Evolutionary conservation across 2,888 invertebrate species (phyloP), one percentile per base, ranked within the genome.

Genomic region (Apamea crenata): DNA sequence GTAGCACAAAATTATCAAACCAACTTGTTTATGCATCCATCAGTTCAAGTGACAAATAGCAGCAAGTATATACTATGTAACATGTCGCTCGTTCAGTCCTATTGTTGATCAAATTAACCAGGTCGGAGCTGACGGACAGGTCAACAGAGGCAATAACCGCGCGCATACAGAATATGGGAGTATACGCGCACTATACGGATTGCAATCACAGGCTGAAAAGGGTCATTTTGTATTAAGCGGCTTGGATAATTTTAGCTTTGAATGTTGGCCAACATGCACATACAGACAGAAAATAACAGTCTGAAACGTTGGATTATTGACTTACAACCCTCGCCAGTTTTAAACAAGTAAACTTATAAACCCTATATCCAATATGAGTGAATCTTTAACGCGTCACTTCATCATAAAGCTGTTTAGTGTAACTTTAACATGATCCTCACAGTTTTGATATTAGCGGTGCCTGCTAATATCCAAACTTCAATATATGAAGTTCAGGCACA

Each of bases 151-250:
- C 29, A 25, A n/a, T 16, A 53, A 18, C 53, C 32, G 25, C 4
- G 21, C 16, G 53, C 36, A 75, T 10, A 56, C 47, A 25, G 36
- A 44, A 14, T 36, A 63, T 63, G n/a, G n/a, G 21, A 25, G 18
- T 21, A n/a, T n/a, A 1, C 56, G 25, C 7, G 44, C 29, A 68
- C 53, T 56, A 78, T 36, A 47, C 47, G 6, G 25, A 83, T 68
- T 63, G 61, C 78, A 29, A 81, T 77, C 53, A 68, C 25, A 29
- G 36, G 7, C 16, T 47, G 32, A 44, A 78, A 61, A 36, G 59
- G 67, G 29, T 10, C 21, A n/a, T 29, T 80, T 79, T 77, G 29
- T 77, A 53, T 83, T 44, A 77, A 83, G 44, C 25, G 25, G n/a
- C 50, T 53, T 25, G 56, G 47, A 53, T 68, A 0, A 53, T 36